These are phyloP conservation scores for Epizoanthus scotinus DNA, from an alignment of 92 coral and sea anemone genomes.

Conservation along the genomic window DNA sequence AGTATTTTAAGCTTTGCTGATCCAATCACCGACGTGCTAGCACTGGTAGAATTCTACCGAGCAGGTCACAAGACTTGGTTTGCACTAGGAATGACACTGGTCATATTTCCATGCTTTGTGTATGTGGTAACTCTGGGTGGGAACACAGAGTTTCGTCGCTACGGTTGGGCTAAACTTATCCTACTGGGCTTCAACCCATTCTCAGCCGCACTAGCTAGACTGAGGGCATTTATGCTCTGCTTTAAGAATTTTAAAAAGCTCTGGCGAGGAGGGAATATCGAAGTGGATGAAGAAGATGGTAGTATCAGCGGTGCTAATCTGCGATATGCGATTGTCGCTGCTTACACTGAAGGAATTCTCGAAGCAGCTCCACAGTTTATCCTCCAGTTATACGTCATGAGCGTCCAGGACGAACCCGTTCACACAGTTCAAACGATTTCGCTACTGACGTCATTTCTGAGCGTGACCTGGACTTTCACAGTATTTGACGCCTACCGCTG, in stretches of 20 bases:
- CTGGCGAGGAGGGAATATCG: not conserved
- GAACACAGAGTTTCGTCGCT: not conserved
- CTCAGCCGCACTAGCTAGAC: constrained; percentile 12
- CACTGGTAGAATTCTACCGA: constrained; percentile 22
- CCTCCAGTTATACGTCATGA: constrained; percentile 50
- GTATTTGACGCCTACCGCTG: not conserved
- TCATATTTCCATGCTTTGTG: constrained; percentile 2
- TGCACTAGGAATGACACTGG: not conserved
- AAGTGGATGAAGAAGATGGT: not conserved
- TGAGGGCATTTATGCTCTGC: constrained; percentile 19
- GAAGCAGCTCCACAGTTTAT: constrained; percentile 61
- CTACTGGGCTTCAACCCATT: constrained; percentile 19
- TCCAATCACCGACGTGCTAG: constrained; percentile 29
- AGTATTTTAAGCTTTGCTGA: constrained; percentile 19
- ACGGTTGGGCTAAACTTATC: not conserved
- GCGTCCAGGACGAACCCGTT: constrained; percentile 41
- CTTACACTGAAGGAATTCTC: constrained; percentile 33
- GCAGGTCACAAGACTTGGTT: constrained; percentile 24
- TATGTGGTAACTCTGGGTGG: not conserved
- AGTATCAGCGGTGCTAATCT: not conserved
- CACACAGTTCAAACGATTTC: constrained; percentile 48
- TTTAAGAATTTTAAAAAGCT: constrained; percentile 21
- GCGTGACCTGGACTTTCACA: constrained; percentile 41
- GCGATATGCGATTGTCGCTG: not conserved
- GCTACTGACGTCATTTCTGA: constrained; percentile 25